Conservation (phyloP, 1,140 invertebrate genomes). For the Eueides isabella region DNA sequence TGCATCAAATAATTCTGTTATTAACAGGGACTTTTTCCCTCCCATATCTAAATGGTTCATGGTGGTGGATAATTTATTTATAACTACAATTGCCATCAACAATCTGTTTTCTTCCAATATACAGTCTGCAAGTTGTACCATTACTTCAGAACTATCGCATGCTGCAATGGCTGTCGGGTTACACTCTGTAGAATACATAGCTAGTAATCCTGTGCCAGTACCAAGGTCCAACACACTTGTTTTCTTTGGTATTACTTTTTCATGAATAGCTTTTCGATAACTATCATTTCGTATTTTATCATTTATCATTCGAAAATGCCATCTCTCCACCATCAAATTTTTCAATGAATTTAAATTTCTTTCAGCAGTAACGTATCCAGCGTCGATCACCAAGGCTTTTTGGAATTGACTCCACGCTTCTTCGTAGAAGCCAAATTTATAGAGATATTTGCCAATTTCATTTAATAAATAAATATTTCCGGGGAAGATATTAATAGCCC, state of each 20-base stretch:
- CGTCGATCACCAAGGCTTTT: constrained; percentile 56
- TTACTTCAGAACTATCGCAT: constrained; percentile 86
- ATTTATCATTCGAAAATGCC: constrained; percentile 93
- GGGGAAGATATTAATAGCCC: constrained; percentile 60
- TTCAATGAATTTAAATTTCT: constrained; percentile 76
- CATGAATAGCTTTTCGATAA: constrained; percentile 85
- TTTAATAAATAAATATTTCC: constrained; percentile 60
- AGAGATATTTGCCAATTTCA: constrained; percentile 69
- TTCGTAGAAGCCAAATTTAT: constrained; percentile 57
- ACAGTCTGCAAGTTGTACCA: constrained; percentile 80
- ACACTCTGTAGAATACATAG: constrained; percentile 84
- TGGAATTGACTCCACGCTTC: constrained; percentile 72
- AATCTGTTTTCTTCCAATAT: constrained; percentile 44
- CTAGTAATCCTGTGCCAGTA: constrained; percentile 87
- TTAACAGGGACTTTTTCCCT: constrained; percentile 84
- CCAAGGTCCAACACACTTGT: constrained; percentile 88
- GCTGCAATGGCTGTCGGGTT: constrained; percentile 84
- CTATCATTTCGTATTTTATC: constrained; percentile 86
- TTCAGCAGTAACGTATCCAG: constrained; percentile 62
- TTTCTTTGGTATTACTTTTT: constrained; percentile 76
- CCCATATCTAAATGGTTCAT: constrained; percentile 83
- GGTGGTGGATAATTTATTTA: constrained; percentile 63
- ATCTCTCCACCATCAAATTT: constrained; percentile 85
- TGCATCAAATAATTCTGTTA: constrained; percentile 91
- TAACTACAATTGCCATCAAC: constrained; percentile 48